phyloP scores from a whole-genome alignment of 2,888 invertebrate genomes.

The Aelia acuminata region DNA sequence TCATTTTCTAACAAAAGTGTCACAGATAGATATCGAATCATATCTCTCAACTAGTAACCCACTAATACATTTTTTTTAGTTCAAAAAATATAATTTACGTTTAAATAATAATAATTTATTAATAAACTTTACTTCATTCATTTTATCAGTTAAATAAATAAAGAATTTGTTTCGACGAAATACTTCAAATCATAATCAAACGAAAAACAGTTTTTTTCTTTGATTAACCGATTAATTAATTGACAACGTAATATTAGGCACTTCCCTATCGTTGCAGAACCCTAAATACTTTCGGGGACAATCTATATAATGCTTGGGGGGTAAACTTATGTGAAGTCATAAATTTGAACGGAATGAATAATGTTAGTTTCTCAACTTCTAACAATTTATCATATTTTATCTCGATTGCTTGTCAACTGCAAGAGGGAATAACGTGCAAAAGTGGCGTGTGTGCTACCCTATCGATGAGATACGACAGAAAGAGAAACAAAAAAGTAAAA shows the following conservation, averaged over 20 bases:
- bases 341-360: background rate
- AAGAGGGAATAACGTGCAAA: slow-evolving; percentile 27
- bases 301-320: background rate
- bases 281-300: background rate
- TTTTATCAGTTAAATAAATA: too few relatives aligned
- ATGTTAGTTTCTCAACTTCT: slow-evolving; percentile 38
- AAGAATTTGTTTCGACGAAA: too few relatives aligned
- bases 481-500: background rate
- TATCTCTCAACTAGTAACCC: too few relatives aligned
- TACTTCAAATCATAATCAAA: too few relatives aligned
- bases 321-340: background rate
- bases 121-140: too few relatives aligned
- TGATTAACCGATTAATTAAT: background rate
- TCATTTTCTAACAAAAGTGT: too few relatives aligned
- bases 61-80: too few relatives aligned
- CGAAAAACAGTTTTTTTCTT: background rate
- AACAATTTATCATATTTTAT: slow-evolving; percentile 43
- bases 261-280: background rate
- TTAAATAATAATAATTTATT: too few relatives aligned
- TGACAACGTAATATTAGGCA: background rate
- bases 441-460: slow-evolving; percentile 9
- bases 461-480: background rate
- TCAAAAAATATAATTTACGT: too few relatives aligned
- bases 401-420: slow-evolving; percentile 17
- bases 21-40: too few relatives aligned